Base-by-base conservation (phyloP, 2,888 invertebrate genomes). In the Drosophila vallismaia region DNA sequence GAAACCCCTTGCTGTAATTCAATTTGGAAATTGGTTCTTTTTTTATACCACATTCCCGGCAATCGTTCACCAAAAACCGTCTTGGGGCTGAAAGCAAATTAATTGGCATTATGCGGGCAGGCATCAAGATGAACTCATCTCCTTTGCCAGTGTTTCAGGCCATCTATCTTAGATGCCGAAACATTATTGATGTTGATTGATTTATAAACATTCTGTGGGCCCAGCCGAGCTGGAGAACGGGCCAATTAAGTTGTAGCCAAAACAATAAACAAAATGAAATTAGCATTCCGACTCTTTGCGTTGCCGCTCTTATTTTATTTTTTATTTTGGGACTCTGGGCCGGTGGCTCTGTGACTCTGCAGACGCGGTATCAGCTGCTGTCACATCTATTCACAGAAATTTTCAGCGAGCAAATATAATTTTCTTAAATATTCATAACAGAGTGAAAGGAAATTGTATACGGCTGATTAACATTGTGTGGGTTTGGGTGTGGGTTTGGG, bases 231-330 rank as follows among this genome's bases (percentile, higher is more conserved):
- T 45, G 33, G 28, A 62, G 67, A 76, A 69, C 59, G 70, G 64
- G 70, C 69, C 86, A 84, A 82, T 88, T 78, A 84, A 82, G 78
- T 86, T 78, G 75, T 77, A 72, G 77, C 76, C 76, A 83, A 79
- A 83, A 88, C 72, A 88, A 88, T 84, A 87, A 87, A 83, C 79
- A 86, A 79, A 87, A 85, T 85, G 66, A 79, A 85, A 86, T 87
- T 81, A 87, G 78, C 78, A 81, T 79, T 75, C 56, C 64, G 67
- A 71, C 56, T 56, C 52, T 57, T 52, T 33, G 38, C 53, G 6
- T 54, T 19, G 50, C 19, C 4, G 19, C 28, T 40, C 29, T n/a
- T 50, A 3, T 49, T 36, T 28, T 40, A 9, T n/a, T 12, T 44
- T 6, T 53, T 28, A 6, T 31, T 46, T 29, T 10, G 9, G 7